Base-by-base conservation (phyloP, 2,888 invertebrate species). In the Stramonita haemastoma region DNA sequence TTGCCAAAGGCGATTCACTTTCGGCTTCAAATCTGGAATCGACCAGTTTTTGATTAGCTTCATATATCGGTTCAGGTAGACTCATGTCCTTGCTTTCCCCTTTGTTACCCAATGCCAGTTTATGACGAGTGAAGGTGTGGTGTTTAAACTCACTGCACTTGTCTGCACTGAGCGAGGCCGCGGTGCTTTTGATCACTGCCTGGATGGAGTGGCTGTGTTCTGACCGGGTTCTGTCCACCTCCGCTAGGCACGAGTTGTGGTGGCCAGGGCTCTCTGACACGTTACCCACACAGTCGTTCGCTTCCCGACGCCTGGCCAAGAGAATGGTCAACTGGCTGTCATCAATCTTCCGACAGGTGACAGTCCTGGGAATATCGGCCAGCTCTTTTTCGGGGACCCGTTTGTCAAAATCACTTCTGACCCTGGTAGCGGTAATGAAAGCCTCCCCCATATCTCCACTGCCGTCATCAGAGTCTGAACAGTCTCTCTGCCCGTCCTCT, bases 221-320 rank as follows among this genome's bases (percentile, higher is more conserved):
- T 34, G 66, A 6, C 46, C 46, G 22, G n/a, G 29, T 1, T 11
- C 29, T 0, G 15, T 29, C 22, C n/a, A 29, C 84, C 22, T 83
- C 19, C 1, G 36, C 81, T 29, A 57, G 17, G 29, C 13, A 57
- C 19, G n/a, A 8, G 2, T 5, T 19, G 17, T n/a, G 17, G 11
- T 6, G 15, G 29, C 17, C 84, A 83, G 84, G 84, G n/a, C 86
- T 66, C 22, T 86, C 86, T 17, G 66, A 22, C 2, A 32, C 66
- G 46, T 86, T 34, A 57, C 66, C 66, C 32, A 66, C n/a, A 8
- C n/a, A 57, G 85, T 86, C 86, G 26, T 66, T 86, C 66, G 66
- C 84, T 70, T 89, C 85, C 29, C 89, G 66, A 15, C 89, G 84
- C 36, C 73, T 89, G 15, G 89, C 89, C 26, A 89, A 56, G 19